Evolutionary conservation across 2,113 vertebrate genomes (phyloP), one percentile per base, ranked within the genome.

Genomic region (Ascaphus truei): DNA sequence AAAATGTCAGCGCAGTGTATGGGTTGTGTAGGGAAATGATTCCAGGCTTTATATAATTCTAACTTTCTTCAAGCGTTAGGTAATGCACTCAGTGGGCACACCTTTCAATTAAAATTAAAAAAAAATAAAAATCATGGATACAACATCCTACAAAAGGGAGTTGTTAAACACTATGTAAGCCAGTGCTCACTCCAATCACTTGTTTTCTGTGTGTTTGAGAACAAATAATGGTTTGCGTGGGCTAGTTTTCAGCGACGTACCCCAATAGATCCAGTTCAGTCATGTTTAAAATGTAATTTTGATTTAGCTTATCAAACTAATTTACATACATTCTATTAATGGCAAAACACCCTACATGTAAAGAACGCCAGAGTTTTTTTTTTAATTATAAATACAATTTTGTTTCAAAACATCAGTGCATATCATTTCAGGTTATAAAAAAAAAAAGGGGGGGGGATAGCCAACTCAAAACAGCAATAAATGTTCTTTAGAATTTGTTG

Each of bases 361-460:
- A n/a, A n/a, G n/a, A n/a, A n/a, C n/a, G 12, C 51, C 26, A 26
- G 7, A 85, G 43, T 75, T 68, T 50, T 74, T 59, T 26, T 61
- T 59, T n/a, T n/a, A n/a, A n/a, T n/a, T 55, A 73, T 73, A 56
- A 33, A 77, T 51, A 71, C 78, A 76, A 78, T 77, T 58, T 63
- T 76, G 80, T 76, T 84, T 81, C 72, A 73, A 76, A 68, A 68
- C 81, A 72, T 90, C 86, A 89, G 84, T 88, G 85, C 86, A 86
- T 62, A 68, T 77, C 71, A 1, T 83, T 60, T 75, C 61, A 75
- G 48, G 76, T 77, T 81, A 75, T 67, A 80, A 75, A 72, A 39
- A 18, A 10, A 41, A 65, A 55, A 41, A 26, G 77, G 83, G 76
- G 56, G 77, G 83, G 76, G 56, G 75, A 88, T 81, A 87, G 80